phyloP scores from a whole-genome alignment of 2,797 vertebrate genomes.

The Spondyliosoma cantharus region DNA sequence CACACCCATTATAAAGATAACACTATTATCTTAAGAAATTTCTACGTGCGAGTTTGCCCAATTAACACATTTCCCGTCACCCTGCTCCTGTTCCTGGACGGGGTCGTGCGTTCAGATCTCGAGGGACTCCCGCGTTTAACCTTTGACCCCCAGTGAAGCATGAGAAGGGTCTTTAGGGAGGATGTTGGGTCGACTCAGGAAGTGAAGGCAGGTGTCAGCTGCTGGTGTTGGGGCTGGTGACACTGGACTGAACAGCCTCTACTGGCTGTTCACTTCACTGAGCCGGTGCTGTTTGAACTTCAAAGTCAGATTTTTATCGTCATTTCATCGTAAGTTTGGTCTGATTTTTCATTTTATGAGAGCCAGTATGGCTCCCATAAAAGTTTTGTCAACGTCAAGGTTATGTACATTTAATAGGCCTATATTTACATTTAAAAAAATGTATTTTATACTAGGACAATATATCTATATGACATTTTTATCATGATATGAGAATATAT shows the following conservation, averaged over 20 bases:
- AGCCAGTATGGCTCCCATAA: not conserved
- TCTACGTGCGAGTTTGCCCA: conserved; percentile 27
- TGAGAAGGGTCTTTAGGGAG: conserved; percentile 50
- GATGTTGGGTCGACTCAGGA: conserved; percentile 60
- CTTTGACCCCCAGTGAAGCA: conserved; percentile 65
- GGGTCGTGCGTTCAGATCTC: conserved; percentile 45
- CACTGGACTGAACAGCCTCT: conserved; percentile 32
- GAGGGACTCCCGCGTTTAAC: conserved; percentile 59
- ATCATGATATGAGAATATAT: no score
- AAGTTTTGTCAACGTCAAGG: not conserved
- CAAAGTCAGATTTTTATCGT: not conserved
- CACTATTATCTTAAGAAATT: not conserved
- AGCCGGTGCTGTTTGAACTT: not conserved
- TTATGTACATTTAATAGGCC: not conserved
- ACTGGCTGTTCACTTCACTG: conserved; percentile 1
- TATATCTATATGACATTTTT: no score
- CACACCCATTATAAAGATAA: no score
- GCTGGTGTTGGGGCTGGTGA: conserved; percentile 58
- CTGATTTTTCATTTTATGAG: not conserved
- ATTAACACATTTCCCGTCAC: conserved; percentile 44
- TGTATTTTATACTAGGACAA: not conserved
- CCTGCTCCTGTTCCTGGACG: conserved; percentile 27
- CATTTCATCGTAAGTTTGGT: not conserved
- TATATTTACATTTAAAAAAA: not conserved
- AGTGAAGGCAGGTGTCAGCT: conserved; percentile 75